These are phyloP conservation scores for Lasaia peninsularis DNA, from an alignment of 1,140 invertebrate genomes.

Conservation along the genomic window DNA sequence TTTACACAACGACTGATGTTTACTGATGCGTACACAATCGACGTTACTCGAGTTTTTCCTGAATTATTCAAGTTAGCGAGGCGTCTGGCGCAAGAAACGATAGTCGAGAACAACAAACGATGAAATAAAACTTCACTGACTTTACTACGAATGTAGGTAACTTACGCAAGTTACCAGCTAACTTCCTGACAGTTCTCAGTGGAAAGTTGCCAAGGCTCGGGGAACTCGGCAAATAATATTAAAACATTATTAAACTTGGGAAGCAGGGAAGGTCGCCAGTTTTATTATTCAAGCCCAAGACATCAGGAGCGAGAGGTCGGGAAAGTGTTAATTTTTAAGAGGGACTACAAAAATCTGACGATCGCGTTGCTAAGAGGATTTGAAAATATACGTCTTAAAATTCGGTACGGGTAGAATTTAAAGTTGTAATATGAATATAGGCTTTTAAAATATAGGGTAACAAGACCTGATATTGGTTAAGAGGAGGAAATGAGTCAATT, in stretches of 20 bases:
- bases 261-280: constrained; percentile 40
- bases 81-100: constrained; percentile 6
- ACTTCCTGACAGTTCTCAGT: constrained; percentile 15
- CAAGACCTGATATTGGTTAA: too few relatives aligned
- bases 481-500: too few relatives aligned
- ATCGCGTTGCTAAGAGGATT: constrained; percentile 30
- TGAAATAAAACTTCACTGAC: constrained; percentile 5
- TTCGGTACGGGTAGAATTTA: too few relatives aligned
- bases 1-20: not conserved
- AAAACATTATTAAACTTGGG: constrained; percentile 54
- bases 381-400: constrained; percentile 24
- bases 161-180: constrained; percentile 13
- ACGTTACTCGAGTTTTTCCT: not conserved
- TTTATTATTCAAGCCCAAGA: constrained; percentile 62
- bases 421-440: too few relatives aligned
- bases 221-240: constrained; percentile 54
- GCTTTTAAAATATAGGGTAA: too few relatives aligned
- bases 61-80: constrained; percentile 4
- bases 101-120: constrained; percentile 10
- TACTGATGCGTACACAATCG: constrained; percentile 1
- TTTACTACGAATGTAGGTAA: constrained; percentile 15
- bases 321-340: constrained; percentile 68
- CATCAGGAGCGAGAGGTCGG: constrained; percentile 37
- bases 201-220: constrained; percentile 18
- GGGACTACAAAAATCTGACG: constrained; percentile 45